Evolutionary conservation across 2,113 vertebrate species (phyloP).

Genomic region (Columbina picui): DNA sequence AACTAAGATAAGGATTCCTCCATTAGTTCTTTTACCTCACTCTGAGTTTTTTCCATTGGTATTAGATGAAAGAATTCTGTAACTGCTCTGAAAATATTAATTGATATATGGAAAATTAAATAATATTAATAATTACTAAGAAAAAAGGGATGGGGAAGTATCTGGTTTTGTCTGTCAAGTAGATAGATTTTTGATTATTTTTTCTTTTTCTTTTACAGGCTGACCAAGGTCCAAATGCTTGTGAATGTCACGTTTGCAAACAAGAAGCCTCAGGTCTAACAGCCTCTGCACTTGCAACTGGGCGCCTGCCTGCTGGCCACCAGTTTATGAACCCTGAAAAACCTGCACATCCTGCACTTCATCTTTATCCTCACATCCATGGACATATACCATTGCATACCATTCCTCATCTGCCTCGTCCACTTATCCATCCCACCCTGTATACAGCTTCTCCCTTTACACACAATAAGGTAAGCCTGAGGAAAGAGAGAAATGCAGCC

Average conservation of each 20-base stretch:
- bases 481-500: neutral
- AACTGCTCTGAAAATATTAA: neutral
- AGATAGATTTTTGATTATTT: neutral
- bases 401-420: constrained; percentile 88
- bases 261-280: constrained; percentile 86
- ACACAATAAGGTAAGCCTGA: constrained; percentile 90
- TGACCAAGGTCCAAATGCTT: constrained; percentile 86
- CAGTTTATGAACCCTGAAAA: constrained; percentile 93
- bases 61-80: neutral
- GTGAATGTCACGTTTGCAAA: constrained; percentile 96
- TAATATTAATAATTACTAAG: neutral
- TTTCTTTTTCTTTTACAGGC: constrained; percentile 68
- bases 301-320: constrained; percentile 86
- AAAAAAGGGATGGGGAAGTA: neutral
- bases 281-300: constrained; percentile 80
- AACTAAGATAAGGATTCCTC: neutral
- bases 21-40: neutral
- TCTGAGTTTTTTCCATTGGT: neutral
- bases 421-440: constrained; percentile 91
- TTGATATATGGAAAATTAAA: neutral
- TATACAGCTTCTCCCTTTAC: constrained; percentile 93
- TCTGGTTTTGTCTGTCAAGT: neutral
- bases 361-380: constrained; percentile 98
- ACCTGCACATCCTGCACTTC: constrained; percentile 90
- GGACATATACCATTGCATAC: constrained; percentile 94